Base-by-base conservation (phyloP, 2,113 vertebrate species). In the Festucalex cinctus region DNA sequence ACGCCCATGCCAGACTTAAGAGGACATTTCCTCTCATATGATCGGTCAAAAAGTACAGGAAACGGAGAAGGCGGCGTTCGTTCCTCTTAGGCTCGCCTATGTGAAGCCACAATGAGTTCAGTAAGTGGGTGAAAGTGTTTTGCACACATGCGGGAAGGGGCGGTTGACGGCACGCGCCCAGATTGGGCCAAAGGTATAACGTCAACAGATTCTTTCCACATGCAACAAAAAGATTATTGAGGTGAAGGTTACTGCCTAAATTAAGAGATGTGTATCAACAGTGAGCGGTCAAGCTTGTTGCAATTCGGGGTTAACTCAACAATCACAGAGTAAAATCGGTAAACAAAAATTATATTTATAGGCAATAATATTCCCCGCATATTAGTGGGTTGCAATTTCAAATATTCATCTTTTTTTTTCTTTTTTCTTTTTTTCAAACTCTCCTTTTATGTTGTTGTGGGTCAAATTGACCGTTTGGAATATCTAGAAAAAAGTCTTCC, bases 121-220 rank as follows among this genome's bases (percentile, higher is more conserved):
- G 46, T 56, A 78, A 85, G 79, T 86, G 70, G 85, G 85, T 75
- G 81, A 90, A 80, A 87, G 85, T 70, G 61, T 63, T 70, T 63
- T 44, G 74, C 66, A 88, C 85, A 82, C 73, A 83, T 79, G 73
- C 71, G 37, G 49, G 78, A 59, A 7, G 20, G 66, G 35, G 43
- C 70, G 39, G 22, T 65, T 73, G 81, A 62, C 37, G 70, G 76
- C 63, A 22, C 36, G n/a, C 1, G 10, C 70, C 73, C 70, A 85
- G 79, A 51, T 46, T 49, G 72, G 69, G 80, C 66, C 70, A 84
- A 80, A 83, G 78, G 70, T 71, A 57, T 3, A 24, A 41, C 44
- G 61, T 32, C 8, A 49, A 59, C 41, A 65, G 60, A 88, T 85
- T 86, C 76, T 84, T 89, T 90, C 83, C 76, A 66, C 3, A 3